These are phyloP conservation scores for Aurelia sp. DNA, from an alignment of 30 jellyfish, hydroid and myxozoan species.

Conservation along the genomic window DNA sequence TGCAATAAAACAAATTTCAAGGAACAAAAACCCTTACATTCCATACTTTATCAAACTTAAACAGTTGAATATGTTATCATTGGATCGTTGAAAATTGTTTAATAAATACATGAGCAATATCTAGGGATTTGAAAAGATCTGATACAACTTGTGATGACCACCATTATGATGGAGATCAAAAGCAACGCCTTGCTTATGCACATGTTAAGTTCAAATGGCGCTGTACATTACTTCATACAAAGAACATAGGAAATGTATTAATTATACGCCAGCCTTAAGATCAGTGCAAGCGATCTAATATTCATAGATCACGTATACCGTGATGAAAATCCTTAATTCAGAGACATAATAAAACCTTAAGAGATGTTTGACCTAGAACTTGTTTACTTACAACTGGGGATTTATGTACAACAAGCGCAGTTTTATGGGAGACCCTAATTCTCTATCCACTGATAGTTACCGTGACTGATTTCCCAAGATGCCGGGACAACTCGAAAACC, in stretches of 20 bases:
- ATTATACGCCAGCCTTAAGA: conserved; percentile 16
- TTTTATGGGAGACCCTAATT: too few relatives aligned
- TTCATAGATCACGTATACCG: too few relatives aligned
- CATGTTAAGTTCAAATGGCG: conserved; percentile 11
- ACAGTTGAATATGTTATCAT: conserved; percentile 28
- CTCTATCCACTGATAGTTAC: too few relatives aligned
- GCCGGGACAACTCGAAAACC: too few relatives aligned
- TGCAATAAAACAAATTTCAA: not conserved
- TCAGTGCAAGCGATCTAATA: not conserved
- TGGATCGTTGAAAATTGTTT: conserved; percentile 9
- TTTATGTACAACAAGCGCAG: too few relatives aligned
- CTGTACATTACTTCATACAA: not conserved
- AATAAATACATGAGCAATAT: conserved; percentile 20
- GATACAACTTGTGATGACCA: conserved; percentile 7
- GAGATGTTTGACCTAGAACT: too few relatives aligned
- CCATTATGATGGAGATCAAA: conserved; percentile 1
- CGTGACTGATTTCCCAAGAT: too few relatives aligned
- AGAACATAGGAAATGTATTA: conserved; percentile 17
- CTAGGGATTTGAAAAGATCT: not conserved
- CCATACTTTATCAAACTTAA: conserved; percentile 26
- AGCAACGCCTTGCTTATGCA: conserved; percentile 30
- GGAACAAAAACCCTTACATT: conserved; percentile 10
- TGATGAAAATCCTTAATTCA: too few relatives aligned
- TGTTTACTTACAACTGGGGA: too few relatives aligned
- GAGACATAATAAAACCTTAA: too few relatives aligned